These are phyloP conservation scores for Chloropsis cyanopogon DNA, from an alignment of 2,113 vertebrate genomes.

Conservation along the genomic window DNA sequence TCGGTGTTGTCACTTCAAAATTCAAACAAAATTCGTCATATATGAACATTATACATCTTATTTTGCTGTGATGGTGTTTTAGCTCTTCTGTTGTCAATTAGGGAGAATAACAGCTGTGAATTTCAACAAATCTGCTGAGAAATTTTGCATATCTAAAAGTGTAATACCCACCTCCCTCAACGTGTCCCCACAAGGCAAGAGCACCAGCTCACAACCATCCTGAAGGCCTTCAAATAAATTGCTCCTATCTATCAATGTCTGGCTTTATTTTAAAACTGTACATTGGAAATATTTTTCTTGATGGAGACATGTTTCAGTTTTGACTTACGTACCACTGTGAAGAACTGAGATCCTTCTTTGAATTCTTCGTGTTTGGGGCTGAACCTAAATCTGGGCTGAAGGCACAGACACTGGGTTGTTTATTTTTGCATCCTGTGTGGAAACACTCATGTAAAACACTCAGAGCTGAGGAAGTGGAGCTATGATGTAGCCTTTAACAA, in stretches of 20 bases:
- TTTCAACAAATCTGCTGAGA: not conserved
- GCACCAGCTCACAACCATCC: rapidly evolving
- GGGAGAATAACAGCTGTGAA: not conserved
- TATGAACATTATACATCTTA: not conserved
- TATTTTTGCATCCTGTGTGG: not conserved
- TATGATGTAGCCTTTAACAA: not conserved
- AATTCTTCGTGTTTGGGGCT: not conserved
- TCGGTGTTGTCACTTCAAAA: not conserved
- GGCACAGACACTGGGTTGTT: not conserved
- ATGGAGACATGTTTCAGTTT: not conserved
- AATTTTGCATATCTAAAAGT: not conserved
- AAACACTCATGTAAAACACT: not conserved
- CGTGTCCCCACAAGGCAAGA: not conserved
- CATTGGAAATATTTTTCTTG: not conserved
- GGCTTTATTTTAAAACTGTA: not conserved
- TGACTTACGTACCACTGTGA: rapidly evolving
- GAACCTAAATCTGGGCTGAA: not conserved
- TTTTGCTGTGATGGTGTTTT: not conserved
- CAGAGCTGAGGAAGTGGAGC: not conserved
- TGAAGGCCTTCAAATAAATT: not conserved
- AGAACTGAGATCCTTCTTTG: not conserved
- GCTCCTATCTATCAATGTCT: not conserved
- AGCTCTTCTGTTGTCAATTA: not conserved
- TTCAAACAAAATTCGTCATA: not conserved
- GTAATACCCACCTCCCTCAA: not conserved